Evolutionary conservation across 2,797 vertebrate genomes (phyloP).

Genomic region (Tapirus indicus): DNA sequence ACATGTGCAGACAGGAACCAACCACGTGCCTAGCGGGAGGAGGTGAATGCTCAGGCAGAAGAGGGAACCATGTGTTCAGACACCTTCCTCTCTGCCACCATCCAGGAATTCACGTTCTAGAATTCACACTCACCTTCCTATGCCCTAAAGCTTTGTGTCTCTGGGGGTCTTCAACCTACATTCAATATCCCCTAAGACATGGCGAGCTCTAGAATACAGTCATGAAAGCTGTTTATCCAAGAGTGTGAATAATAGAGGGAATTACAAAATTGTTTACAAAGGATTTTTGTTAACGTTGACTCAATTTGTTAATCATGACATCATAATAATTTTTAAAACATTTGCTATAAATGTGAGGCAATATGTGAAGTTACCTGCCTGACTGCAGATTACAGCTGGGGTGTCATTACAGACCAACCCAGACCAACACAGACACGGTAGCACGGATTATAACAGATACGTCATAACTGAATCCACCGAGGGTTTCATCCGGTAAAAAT

Average conservation of each 20-base stretch:
- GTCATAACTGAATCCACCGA: fast-evolving
- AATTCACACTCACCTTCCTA: background rate
- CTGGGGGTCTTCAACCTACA: background rate
- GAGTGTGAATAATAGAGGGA: background rate
- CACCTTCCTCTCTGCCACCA: background rate
- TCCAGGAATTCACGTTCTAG: background rate
- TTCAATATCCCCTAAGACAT: background rate
- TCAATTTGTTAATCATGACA: background rate
- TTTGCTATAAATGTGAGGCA: background rate
- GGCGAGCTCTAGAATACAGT: background rate
- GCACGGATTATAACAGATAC: fast-evolving
- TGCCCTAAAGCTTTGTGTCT: background rate
- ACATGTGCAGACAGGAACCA: background rate
- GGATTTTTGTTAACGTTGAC: constrained; percentile 1
- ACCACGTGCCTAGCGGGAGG: background rate
- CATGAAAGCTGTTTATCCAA: background rate
- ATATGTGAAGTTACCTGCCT: background rate
- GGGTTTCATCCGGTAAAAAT: background rate
- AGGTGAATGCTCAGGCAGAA: background rate
- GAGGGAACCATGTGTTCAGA: background rate
- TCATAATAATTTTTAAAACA: background rate
- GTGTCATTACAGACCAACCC: background rate
- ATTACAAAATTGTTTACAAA: constrained; percentile 14
- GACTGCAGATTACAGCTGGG: background rate
- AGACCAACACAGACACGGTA: background rate